Conservation (phyloP, 2,888 invertebrate species). For the Stegana nigrithorax region DNA sequence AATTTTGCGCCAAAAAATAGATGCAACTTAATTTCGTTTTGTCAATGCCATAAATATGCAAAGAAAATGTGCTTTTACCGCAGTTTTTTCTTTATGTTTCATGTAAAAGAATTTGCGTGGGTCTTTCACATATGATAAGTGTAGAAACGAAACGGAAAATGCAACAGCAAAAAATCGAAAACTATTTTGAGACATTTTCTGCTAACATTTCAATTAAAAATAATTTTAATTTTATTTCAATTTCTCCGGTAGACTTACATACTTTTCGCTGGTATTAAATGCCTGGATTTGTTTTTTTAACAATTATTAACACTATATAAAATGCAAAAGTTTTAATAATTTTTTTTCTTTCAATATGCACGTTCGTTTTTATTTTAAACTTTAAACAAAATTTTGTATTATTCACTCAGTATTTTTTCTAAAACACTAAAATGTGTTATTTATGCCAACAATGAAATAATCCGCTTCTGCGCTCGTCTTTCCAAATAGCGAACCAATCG, state of each 20-base stretch:
- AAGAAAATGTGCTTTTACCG: no score
- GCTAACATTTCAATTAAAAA: conserved; percentile 26
- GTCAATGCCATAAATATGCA: no score
- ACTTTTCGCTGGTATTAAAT: background rate
- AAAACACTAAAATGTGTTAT: conserved; percentile 7
- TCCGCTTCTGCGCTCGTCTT: background rate
- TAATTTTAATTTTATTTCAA: background rate
- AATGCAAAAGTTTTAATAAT: background rate
- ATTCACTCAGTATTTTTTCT: background rate
- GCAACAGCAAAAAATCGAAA: no score
- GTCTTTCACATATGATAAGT: no score
- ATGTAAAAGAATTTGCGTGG: no score
- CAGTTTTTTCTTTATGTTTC: no score
- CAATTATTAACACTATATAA: background rate
- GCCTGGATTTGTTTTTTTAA: background rate
- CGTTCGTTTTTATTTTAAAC: background rate
- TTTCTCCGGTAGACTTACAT: background rate
- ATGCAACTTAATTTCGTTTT: no score
- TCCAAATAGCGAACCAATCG: background rate
- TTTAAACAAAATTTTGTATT: background rate
- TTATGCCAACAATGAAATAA: background rate
- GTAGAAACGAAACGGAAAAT: no score
- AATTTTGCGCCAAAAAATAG: no score
- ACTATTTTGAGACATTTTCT: conserved; percentile 18
- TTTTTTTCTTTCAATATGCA: background rate